These are phyloP conservation scores for Setophaga coronata DNA, from an alignment of 2,113 vertebrate genomes.

Conservation along the genomic window DNA sequence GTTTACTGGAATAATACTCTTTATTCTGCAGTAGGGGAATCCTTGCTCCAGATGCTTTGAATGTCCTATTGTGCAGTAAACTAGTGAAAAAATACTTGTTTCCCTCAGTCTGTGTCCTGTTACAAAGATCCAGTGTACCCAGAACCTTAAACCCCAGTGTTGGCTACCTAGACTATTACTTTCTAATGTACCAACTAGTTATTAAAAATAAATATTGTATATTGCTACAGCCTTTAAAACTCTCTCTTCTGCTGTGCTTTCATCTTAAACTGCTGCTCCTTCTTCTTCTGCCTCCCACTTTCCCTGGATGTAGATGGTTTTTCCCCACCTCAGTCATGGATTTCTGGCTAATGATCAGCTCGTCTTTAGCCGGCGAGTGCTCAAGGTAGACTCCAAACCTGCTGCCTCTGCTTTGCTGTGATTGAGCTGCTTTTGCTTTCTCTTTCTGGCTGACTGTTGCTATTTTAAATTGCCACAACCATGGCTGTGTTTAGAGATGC, in stretches of 20 bases:
- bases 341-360: constrained; percentile 87
- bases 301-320: constrained; percentile 84
- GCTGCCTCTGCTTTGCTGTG: constrained; percentile 41
- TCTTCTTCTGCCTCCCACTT: constrained; percentile 4
- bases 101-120: not conserved
- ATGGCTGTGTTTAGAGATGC: not conserved
- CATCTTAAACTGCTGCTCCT: constrained; percentile 22
- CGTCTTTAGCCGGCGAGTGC: constrained; percentile 81
- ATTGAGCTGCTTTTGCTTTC: not conserved
- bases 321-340: constrained; percentile 84
- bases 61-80: not conserved
- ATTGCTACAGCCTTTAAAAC: not conserved
- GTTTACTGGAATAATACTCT: constrained; percentile 23
- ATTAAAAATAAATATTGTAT: not conserved
- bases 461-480: not conserved
- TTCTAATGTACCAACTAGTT: not conserved
- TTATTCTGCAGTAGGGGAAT: constrained; percentile 21
- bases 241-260: not conserved
- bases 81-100: not conserved
- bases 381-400: constrained; percentile 84
- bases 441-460: not conserved
- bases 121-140: not conserved
- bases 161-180: not conserved
- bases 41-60: not conserved
- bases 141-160: not conserved